Base-by-base conservation (phyloP, 2,797 vertebrate species). In the Fundulus diaphanus region DNA sequence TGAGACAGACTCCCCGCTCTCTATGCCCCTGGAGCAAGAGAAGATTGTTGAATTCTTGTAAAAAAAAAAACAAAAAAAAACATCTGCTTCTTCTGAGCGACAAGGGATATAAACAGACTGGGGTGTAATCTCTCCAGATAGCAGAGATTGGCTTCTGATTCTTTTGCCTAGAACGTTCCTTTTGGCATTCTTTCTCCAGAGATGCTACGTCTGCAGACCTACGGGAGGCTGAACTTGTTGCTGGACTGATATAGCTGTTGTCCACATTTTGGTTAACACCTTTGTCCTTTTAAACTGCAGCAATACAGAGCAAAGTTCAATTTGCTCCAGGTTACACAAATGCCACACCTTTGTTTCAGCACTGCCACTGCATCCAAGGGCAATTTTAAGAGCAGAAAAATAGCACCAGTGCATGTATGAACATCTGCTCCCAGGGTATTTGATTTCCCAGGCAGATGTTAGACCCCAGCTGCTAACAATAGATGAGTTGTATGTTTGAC, bases 371-470 rank as follows among this genome's bases (percentile, higher is more conserved):
- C 82, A 92, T 89, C 91, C 91, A 91, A 92, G 90, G 92, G 90
- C 90, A 92, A 90, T 88, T 82, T 87, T 83, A 90, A 90, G 87
- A 84, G 90, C 72, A 93, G 86, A 91, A 92, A 70, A 96, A 96
- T 96, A 97, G 96, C 96, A 96, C 95, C 93, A 93, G 94, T 95
- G 93, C 94, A 94, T 96, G 95, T 94, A 94, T 90, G 93, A 96
- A 95, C 97, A 97, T 97, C 97, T 97, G 96, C 94, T 98, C 96
- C 93, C 95, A 90, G 95, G 96, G 95, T 95, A 92, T 96, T 96
- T 95, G 96, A 97, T 96, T 97, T 95, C 92, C 92, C 90, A 97
- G 95, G 96, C 97, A 98, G 97, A 97, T 98, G 97, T 97, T 97
- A 94, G 94, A 95, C 94, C 96, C 96, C 97, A 97, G 96, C 96